Evolutionary conservation across 2,113 vertebrate genomes (phyloP).

Genomic region (Pandion haliaetus): DNA sequence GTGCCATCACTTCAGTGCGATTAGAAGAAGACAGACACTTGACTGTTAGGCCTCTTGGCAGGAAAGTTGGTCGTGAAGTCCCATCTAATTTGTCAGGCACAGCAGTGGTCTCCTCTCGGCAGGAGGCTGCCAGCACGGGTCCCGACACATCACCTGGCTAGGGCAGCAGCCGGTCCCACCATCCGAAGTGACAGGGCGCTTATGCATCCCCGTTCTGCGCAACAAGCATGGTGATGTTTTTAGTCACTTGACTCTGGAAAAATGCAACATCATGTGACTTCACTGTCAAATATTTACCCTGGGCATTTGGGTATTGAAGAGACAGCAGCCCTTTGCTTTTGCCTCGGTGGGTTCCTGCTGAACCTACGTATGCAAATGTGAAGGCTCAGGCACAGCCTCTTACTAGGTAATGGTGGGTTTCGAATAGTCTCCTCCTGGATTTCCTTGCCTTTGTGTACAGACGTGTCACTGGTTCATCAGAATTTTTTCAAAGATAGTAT

Average conservation of each 20-base stretch:
- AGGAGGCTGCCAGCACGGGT: constrained; percentile 57
- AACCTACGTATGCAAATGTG: background rate
- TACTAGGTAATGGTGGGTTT: background rate
- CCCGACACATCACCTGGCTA: constrained; percentile 69
- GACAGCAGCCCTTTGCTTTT: background rate
- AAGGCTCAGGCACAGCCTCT: background rate
- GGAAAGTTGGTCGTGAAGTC: constrained; percentile 74
- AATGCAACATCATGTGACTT: background rate
- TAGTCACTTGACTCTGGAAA: background rate
- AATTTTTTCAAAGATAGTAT: constrained; percentile 44
- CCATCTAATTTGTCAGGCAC: constrained; percentile 78
- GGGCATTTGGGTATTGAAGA: background rate
- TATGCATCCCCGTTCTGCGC: constrained; percentile 53
- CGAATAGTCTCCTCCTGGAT: background rate
- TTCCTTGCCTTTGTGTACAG: constrained; percentile 55
- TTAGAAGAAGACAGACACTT: constrained; percentile 65
- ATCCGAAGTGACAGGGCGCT: constrained; percentile 71
- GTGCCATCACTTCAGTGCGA: background rate
- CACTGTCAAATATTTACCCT: background rate
- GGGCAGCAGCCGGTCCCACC: constrained; percentile 22
- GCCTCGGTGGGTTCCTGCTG: background rate
- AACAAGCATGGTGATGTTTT: background rate
- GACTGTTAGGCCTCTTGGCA: constrained; percentile 81
- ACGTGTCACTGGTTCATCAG: constrained; percentile 42
- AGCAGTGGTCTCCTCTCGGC: constrained; percentile 51